phyloP scores from a whole-genome alignment of 2,797 vertebrate species.

The Mallotus villosus region DNA sequence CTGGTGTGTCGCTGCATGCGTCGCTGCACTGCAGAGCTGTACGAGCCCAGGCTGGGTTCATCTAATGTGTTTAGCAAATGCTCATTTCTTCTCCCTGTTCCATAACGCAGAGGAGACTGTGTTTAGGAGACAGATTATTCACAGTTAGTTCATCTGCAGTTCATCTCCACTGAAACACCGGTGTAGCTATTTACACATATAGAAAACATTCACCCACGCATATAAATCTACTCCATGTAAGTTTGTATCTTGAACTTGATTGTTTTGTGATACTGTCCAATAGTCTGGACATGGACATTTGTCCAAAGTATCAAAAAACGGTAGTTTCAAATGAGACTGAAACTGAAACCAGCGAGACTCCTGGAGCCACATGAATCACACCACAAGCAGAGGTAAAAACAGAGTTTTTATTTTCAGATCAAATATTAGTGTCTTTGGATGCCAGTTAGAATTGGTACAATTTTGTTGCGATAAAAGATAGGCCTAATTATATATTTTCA shows the following conservation, averaged over 20 bases:
- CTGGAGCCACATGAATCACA: conserved; percentile 21
- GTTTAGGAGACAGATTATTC: conserved; percentile 67
- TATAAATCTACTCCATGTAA: conserved; percentile 9
- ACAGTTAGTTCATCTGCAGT: conserved; percentile 71
- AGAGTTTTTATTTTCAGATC: conserved; percentile 47
- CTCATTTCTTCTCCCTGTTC: conserved; percentile 70
- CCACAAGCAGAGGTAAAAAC: conserved; percentile 6
- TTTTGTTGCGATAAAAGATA: conserved; percentile 38
- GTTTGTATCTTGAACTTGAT: conserved; percentile 19
- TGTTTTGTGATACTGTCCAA: conserved; percentile 7
- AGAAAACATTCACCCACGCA: not conserved
- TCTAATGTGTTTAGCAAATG: conserved; percentile 78
- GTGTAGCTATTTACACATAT: conserved; percentile 18
- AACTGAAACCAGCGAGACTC: conserved; percentile 15
- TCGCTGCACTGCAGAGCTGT: conserved; percentile 59
- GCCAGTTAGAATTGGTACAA: conserved; percentile 47
- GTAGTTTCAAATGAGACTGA: not conserved
- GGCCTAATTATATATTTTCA: conserved; percentile 58
- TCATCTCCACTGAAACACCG: conserved; percentile 55
- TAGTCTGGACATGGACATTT: not conserved
- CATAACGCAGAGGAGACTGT: conserved; percentile 70
- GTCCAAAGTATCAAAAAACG: not conserved
- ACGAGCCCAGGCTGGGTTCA: conserved; percentile 56
- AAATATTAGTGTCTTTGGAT: conserved; percentile 49
- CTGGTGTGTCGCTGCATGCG: conserved; percentile 45